Evolutionary conservation across 1,140 invertebrate genomes (phyloP).

Genomic region (Drosophila malerkotliana): DNA sequence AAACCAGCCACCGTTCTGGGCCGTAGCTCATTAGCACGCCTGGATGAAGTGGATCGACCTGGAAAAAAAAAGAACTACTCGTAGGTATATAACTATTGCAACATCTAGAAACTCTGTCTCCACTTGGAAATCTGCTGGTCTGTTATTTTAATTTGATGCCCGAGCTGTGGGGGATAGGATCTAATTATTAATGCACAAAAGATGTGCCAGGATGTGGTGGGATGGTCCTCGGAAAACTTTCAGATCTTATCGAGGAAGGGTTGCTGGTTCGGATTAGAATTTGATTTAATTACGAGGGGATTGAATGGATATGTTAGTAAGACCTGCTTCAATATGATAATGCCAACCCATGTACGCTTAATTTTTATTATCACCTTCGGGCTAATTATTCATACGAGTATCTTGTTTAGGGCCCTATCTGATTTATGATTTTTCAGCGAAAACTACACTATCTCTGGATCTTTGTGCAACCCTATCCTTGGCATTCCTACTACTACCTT

Average conservation of each 20-base stretch:
- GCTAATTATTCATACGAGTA: conserved; percentile 3
- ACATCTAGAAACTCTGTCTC: conserved; percentile 38
- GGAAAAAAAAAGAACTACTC: conserved; percentile 21
- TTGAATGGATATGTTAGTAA: neutral
- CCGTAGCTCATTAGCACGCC: conserved; percentile 56
- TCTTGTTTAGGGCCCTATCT: neutral
- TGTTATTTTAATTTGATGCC: conserved; percentile 53
- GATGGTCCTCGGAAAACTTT: neutral
- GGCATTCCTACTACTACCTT: neutral
- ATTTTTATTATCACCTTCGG: conserved; percentile 2
- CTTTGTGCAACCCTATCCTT: neutral
- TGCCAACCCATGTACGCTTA: neutral
- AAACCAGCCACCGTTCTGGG: conserved; percentile 19
- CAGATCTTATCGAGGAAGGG: conserved; percentile 3
- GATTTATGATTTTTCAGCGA: neutral
- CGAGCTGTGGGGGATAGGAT: conserved; percentile 43
- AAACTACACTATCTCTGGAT: conserved; percentile 8
- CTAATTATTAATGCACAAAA: conserved; percentile 50
- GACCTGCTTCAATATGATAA: neutral
- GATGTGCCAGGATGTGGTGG: neutral
- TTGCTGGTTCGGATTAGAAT: neutral
- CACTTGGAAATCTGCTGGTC: conserved; percentile 39
- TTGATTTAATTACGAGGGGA: neutral
- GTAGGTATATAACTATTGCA: conserved; percentile 16
- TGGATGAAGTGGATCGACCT: conserved; percentile 60